Evolutionary conservation across 2,888 invertebrate genomes (phyloP).

Genomic region (Cataglyphis rosenhaueri): DNA sequence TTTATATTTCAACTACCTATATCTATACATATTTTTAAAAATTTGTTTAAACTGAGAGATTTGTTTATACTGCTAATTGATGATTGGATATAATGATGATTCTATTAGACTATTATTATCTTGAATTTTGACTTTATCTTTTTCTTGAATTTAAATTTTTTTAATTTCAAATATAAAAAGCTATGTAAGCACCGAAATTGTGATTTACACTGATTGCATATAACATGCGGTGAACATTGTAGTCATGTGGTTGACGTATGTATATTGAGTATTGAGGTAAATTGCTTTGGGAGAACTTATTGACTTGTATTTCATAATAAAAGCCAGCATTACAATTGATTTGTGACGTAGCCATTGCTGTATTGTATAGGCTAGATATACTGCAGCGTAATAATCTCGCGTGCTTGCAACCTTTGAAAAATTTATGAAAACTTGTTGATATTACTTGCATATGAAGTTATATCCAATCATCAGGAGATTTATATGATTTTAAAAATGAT

Average conservation of each 20-base stretch:
- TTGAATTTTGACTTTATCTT: neutral
- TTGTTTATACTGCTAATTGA: neutral
- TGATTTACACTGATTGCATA: slow-evolving; percentile 6
- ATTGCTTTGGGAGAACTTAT: slow-evolving; percentile 43
- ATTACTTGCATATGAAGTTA: neutral
- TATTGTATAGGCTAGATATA: slow-evolving; percentile 12
- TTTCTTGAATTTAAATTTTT: neutral
- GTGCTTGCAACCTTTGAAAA: slow-evolving; percentile 29
- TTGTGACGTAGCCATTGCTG: slow-evolving; percentile 31
- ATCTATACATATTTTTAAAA: neutral
- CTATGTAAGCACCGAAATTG: neutral
- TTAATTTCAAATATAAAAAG: neutral
- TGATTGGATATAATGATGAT: neutral
- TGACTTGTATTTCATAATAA: slow-evolving; percentile 50
- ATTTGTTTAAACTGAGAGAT: neutral
- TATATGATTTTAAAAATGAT: neutral
- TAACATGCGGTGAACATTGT: neutral
- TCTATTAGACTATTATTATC: neutral
- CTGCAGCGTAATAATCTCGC: slow-evolving; percentile 34
- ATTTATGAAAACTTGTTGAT: neutral
- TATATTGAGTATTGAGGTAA: neutral
- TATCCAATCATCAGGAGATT: neutral
- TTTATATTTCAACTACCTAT: neutral
- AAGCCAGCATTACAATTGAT: slow-evolving; percentile 48
- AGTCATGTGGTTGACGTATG: neutral